Base-by-base conservation (phyloP, 2,113 vertebrate genomes). In the Thalassarche chlororhynchos region DNA sequence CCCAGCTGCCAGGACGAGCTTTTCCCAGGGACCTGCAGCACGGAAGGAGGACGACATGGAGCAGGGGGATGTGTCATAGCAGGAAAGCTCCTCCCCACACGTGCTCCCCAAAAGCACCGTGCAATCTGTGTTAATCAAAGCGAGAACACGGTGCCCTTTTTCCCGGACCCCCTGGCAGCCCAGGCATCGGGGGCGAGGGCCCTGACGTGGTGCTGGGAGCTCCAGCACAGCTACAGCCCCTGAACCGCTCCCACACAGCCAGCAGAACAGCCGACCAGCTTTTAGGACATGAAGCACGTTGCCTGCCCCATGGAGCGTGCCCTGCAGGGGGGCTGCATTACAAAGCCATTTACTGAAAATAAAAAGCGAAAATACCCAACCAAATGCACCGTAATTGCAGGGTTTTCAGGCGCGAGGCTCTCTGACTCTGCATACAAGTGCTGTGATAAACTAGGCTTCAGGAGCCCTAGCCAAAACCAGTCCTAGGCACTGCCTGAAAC, bases 381-480 rank as follows among this genome's bases (percentile, higher is more conserved):
- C 61, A 47, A 77, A 88, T 3, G 83, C 92, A 42, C 46, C 12
- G 15, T 66, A 80, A 94, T 80, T 86, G 83, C 76, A 8, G 95
- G 87, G 60, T 66, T 86, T 77, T 23, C 42, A 58, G 72, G 62
- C 34, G 0, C 5, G 3, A 49, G 72, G 84, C 87, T 58, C 66
- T 46, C 69, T 1, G 10, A 36, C 51, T 20, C 66, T 0, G 0
- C 49, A 8, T 7, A 12, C 3, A 0, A 29, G 31, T 0, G 38
- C 78, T 36, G n/a, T 1, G 28, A 83, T 9, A 54, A 85, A 17
- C 34, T 1, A 42, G 40, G 42, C n/a, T 62, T 28, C 4, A 15
- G 66, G 12, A 80, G 8, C 60, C 55, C 6, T 1, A 2, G 49
- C 81, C 69, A 76, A 89, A 94, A 69, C 6, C 84, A 24, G 38